phyloP scores from a whole-genome alignment of 2,113 vertebrate species.

The Proteles cristata region DNA sequence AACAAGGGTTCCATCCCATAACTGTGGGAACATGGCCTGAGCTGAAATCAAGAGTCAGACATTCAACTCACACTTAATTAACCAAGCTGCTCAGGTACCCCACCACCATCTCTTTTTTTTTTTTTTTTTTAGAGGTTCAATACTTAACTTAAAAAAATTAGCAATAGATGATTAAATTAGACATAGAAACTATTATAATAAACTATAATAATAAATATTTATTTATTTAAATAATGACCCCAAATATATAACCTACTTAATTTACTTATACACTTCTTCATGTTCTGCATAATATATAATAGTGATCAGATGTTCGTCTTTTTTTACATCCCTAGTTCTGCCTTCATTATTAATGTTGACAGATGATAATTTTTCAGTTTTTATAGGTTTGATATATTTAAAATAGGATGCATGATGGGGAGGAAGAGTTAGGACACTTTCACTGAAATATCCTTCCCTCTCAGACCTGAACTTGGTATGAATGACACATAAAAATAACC shows the following conservation, averaged over 20 bases:
- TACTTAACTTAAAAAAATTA: background rate
- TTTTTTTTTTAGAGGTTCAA: background rate
- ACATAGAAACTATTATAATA: background rate
- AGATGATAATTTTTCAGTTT: background rate
- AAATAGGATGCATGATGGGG: background rate
- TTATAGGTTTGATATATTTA: background rate
- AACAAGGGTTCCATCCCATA: too few species aligned
- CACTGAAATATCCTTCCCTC: background rate
- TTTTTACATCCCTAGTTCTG: background rate
- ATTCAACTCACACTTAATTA: too few species aligned
- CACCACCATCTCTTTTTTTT: background rate
- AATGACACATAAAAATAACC: slow-evolving; percentile 12
- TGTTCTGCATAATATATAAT: background rate
- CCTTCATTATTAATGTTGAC: background rate
- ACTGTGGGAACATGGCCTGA: too few species aligned
- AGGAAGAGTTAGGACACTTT: background rate
- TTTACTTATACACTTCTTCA: background rate
- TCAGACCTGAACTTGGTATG: background rate
- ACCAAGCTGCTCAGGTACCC: too few species aligned
- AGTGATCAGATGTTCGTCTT: background rate
- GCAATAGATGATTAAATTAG: background rate
- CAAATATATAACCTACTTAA: background rate
- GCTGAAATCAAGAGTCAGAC: too few species aligned
- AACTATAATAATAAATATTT: background rate
- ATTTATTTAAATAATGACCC: background rate